Conservation (phyloP, 2,113 vertebrate species). For the Emydocephalus ijimae region DNA sequence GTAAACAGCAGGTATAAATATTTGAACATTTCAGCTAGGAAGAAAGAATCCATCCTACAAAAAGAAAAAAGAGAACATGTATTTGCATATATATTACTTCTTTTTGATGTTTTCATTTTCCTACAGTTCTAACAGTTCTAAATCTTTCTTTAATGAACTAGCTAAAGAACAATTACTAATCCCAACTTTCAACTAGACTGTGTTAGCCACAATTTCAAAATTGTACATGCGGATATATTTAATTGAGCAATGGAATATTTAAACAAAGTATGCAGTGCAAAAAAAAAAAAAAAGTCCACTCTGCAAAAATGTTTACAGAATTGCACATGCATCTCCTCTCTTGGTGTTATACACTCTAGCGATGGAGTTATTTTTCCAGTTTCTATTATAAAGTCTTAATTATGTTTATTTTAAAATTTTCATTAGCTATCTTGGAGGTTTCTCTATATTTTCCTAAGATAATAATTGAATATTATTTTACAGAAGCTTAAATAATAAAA, state of each 20-base stretch:
- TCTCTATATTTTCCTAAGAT: neutral
- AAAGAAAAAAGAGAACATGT: neutral
- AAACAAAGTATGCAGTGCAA: neutral
- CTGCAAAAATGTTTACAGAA: neutral
- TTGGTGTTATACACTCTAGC: neutral
- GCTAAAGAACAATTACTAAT: neutral
- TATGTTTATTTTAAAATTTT: neutral
- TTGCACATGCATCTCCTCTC: neutral
- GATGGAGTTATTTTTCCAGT: neutral
- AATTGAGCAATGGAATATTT: neutral
- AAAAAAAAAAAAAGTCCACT: neutral
- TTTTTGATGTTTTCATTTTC: neutral
- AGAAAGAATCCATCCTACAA: slow-evolving; percentile 96
- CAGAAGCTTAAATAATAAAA: neutral
- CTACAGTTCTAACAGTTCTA: neutral
- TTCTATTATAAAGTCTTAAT: neutral
- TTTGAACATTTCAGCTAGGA: slow-evolving; percentile 99
- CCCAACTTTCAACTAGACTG: neutral
- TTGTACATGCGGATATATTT: neutral
- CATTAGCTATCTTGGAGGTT: neutral
- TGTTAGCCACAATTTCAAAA: neutral
- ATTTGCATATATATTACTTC: neutral
- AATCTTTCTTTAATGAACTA: neutral
- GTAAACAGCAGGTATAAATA: slow-evolving; percentile 95
- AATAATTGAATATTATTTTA: neutral